These are phyloP conservation scores for Microdon myrmicae DNA, from an alignment of 2,888 invertebrate species.

Conservation along the genomic window DNA sequence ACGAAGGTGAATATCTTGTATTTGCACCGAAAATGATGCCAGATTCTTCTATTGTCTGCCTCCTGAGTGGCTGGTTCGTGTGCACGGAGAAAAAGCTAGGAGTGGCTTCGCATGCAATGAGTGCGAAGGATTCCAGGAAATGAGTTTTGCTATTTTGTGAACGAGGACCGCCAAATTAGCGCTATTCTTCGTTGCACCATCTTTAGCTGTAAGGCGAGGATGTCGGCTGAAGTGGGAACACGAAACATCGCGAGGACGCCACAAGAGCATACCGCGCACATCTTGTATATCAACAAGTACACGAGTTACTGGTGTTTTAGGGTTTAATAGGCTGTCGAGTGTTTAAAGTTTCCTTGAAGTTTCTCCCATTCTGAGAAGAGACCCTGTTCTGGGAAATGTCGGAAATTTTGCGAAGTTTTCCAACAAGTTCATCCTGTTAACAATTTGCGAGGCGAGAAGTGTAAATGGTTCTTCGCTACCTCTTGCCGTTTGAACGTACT, in stretches of 20 bases:
- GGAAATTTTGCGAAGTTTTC: too few relatives aligned
- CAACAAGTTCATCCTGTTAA: too few relatives aligned
- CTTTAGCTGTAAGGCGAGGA: background rate
- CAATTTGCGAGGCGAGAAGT: too few relatives aligned
- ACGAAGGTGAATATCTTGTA: slow-evolving; percentile 47
- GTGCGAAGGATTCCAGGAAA: slow-evolving; percentile 30
- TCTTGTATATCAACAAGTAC: slow-evolving; percentile 30
- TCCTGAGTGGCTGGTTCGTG: slow-evolving; percentile 18
- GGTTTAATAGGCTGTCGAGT: slow-evolving; percentile 1
- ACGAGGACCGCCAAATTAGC: slow-evolving; percentile 43
- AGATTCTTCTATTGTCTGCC: too few relatives aligned
- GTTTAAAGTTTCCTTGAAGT: background rate
- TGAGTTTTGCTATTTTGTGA: slow-evolving; percentile 45
- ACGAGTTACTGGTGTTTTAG: background rate
- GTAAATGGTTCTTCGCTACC: too few relatives aligned
- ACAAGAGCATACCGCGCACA: slow-evolving; percentile 8
- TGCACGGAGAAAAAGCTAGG: background rate
- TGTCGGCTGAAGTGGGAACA: slow-evolving; percentile 23
- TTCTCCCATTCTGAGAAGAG: background rate
- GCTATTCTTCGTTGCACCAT: slow-evolving; percentile 25
- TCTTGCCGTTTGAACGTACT: too few relatives aligned
- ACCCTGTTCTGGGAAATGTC: too few relatives aligned
- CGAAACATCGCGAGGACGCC: slow-evolving; percentile 14
- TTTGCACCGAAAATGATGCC: slow-evolving; percentile 30
- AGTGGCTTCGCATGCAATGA: background rate